Base-by-base conservation (phyloP, 2,113 vertebrate species). In the Rattus rattus region DNA sequence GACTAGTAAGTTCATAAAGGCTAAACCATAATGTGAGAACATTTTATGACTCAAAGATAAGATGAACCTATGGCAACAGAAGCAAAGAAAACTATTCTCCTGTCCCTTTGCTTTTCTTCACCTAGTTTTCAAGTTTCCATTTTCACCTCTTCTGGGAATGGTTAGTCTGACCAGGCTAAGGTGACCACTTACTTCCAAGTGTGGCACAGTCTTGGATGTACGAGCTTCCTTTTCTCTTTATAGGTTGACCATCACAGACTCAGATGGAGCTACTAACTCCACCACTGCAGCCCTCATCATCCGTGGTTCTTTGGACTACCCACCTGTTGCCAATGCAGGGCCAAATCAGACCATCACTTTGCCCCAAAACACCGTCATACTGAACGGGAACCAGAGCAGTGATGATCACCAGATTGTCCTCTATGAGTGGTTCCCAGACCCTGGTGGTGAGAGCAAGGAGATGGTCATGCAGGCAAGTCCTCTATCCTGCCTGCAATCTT, bases 361-460 rank as follows among this genome's bases (percentile, higher is more conserved):
- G 91, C 98, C 99, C 26, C 97, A 98, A 47, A 98, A 98, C 96
- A 97, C 90, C 80, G 97, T 99, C 94, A 99, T 96, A 0, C 88
- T 99, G 94, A 99, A 98, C 90, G 99, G 99, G 95, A 99, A 99
- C 90, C 98, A 98, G 96, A 99, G 99, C 98, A 99, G 97, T 0
- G 99, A 99, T 76, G 99, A 99, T 95, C 98, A 99, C 63, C 97
- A 97, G 70, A 99, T 99, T 92, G 96, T 98, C 49, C 97, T 98
- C 91, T 99, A 98, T 49, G 97, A 99, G 85, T 99, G 99, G 99
- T 98, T 98, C 0, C 97, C 99, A 89, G 98, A 98, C 47, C 98
- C 99, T 26, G 98, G 97, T 96, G 99, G 98, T 97, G 97, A 98
- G 94, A 96, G 95, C 94, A 99, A 98, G 93, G 98, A 98, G 91